phyloP scores from a whole-genome alignment of 2,113 vertebrate genomes.

The Pangasianodon gigas region DNA sequence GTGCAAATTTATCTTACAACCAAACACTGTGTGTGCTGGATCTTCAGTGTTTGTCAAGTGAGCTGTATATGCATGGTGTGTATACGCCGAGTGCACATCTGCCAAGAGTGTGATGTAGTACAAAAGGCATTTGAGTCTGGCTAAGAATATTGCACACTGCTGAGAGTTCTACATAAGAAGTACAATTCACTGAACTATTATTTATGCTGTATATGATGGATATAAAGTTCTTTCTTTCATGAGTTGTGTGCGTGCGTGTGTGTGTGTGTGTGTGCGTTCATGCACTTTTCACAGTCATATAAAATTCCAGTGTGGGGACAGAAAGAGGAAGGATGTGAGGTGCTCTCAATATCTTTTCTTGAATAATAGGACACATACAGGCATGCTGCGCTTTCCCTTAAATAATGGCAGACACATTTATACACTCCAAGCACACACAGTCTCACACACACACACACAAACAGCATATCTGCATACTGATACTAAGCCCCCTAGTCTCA shows the following conservation, averaged over 20 bases:
- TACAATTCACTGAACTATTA: conserved; percentile 29
- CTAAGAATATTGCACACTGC: conserved; percentile 10
- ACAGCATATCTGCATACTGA: conserved; percentile 41
- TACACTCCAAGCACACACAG: conserved; percentile 20
- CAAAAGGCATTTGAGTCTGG: conserved; percentile 18
- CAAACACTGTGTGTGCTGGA: neutral
- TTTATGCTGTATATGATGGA: conserved; percentile 27
- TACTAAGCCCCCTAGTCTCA: conserved; percentile 34
- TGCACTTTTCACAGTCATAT: conserved; percentile 23
- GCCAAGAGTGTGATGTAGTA: conserved; percentile 13
- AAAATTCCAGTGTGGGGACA: conserved; percentile 30
- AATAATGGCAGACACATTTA: conserved; percentile 35
- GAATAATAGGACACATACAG: conserved; percentile 49
- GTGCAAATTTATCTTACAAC: conserved; percentile 23
- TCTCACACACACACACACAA: conserved; percentile 18
- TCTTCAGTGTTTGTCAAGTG: conserved; percentile 9
- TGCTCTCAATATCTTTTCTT: conserved; percentile 14
- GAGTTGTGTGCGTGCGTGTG: conserved; percentile 24
- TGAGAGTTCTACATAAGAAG: neutral
- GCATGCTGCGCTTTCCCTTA: conserved; percentile 27
- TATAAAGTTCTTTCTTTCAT: conserved; percentile 7
- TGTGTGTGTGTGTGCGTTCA: conserved; percentile 48
- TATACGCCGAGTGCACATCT: neutral
- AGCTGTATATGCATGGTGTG: neutral
- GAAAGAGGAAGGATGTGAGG: conserved; percentile 9